These are phyloP conservation scores for Epicauta chinensis DNA, from an alignment of 1,140 invertebrate genomes.

Conservation along the genomic window DNA sequence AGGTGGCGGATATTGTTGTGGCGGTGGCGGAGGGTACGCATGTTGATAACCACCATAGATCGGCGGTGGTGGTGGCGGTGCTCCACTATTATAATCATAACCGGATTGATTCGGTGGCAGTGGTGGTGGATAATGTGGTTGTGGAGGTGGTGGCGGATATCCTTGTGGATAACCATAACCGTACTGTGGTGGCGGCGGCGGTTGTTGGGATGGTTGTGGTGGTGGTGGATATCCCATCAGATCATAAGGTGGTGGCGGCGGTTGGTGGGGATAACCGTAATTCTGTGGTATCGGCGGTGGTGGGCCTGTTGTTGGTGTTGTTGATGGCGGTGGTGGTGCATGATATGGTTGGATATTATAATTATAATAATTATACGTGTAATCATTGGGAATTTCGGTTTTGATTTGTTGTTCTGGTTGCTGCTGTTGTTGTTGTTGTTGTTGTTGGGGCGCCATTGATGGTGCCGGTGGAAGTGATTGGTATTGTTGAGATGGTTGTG, in stretches of 20 bases:
- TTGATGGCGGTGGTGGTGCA: constrained; percentile 19
- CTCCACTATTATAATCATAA: constrained; percentile 10
- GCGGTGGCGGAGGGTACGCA: neutral
- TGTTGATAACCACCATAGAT: constrained; percentile 6
- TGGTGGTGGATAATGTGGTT: constrained; percentile 48
- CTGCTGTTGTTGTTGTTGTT: too few species aligned
- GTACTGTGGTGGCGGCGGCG: constrained; percentile 29
- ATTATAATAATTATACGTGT: constrained; percentile 34
- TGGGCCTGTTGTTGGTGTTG: constrained; percentile 15
- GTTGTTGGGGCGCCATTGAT: constrained; percentile 13
- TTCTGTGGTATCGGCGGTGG: constrained; percentile 31
- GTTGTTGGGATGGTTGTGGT: constrained; percentile 29
- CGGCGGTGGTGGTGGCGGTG: neutral
- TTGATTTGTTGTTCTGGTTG: constrained; percentile 22
- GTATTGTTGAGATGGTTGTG: constrained; percentile 1
- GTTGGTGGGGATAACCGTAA: constrained; percentile 21
- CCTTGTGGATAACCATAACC: constrained; percentile 12
- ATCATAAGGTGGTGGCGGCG: constrained; percentile 23
- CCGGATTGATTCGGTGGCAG: constrained; percentile 40
- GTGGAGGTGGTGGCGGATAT: constrained; percentile 35
- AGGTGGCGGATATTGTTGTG: constrained; percentile 1
- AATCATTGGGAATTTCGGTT: constrained; percentile 27
- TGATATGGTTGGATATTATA: constrained; percentile 34
- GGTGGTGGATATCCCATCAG: constrained; percentile 33
- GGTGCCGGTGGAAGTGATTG: constrained; percentile 3